A percentile compares a stretch with the other conserved stretches of the same genome.
phyloP scores from a whole-genome alignment of 2,888 invertebrate species.

The Poecilus cupreus region DNA sequence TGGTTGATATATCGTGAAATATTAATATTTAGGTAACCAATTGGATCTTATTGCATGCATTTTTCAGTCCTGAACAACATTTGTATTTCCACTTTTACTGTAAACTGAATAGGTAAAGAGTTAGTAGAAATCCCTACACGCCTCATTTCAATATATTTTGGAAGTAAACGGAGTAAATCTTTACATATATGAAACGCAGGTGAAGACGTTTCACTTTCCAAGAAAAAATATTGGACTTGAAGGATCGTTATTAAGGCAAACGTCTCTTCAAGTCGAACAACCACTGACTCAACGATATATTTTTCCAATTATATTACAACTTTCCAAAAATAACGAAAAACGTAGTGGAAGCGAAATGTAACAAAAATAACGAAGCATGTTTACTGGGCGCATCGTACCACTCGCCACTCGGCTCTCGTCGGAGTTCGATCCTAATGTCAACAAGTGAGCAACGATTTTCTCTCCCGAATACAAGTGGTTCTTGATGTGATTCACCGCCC shows the following conservation, averaged over 20 bases:
- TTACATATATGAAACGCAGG: background rate
- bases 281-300: background rate
- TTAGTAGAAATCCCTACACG: too few species aligned
- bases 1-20: too few species aligned
- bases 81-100: too few species aligned
- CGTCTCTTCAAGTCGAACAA: background rate
- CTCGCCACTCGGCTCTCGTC: background rate
- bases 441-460: conserved; percentile 45
- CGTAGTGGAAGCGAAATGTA: conserved; percentile 4
- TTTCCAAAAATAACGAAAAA: conserved; percentile 13
- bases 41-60: too few species aligned
- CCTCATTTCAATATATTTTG: background rate
- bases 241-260: background rate
- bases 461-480: conserved; percentile 42
- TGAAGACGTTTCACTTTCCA: background rate
- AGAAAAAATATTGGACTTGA: conserved; percentile 3
- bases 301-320: conserved; percentile 31
- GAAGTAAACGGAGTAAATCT: too few species aligned
- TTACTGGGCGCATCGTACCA: background rate
- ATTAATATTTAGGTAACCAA: too few species aligned
- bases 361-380: conserved; percentile 41
- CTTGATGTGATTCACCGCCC: conserved; percentile 45
- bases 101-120: too few species aligned
- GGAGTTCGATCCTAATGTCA: conserved; percentile 37
- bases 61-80: too few species aligned